phyloP scores from a whole-genome alignment of 2,888 invertebrate species.

The Entomobrya proxima region DNA sequence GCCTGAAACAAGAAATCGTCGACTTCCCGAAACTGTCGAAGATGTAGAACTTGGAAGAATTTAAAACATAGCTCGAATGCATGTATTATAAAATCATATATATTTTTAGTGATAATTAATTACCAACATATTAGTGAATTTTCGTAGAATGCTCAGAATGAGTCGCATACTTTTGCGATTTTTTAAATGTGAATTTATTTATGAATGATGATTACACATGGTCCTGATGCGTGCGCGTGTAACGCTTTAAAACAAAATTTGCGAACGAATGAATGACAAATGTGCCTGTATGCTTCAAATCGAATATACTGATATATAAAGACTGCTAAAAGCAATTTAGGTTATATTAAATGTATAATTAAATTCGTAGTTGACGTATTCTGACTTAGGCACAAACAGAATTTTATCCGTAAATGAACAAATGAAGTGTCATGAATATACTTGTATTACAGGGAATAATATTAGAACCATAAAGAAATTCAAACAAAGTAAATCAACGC shows the following conservation, averaged over 20 bases:
- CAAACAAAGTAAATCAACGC: background rate
- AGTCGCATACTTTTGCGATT: background rate
- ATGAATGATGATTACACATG: too few species aligned
- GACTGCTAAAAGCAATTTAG: slow-evolving; percentile 9
- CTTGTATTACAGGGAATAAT: background rate
- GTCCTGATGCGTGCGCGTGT: too few species aligned
- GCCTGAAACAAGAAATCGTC: slow-evolving; percentile 71
- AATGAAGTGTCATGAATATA: background rate
- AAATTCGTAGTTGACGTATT: too few species aligned
- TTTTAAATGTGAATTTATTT: background rate
- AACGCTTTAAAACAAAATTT: background rate
- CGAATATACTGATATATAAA: background rate
- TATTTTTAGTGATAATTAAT: slow-evolving; percentile 5
- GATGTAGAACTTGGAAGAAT: slow-evolving; percentile 71
- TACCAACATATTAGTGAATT: too few species aligned
- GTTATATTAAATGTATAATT: too few species aligned
- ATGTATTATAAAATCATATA: slow-evolving; percentile 14
- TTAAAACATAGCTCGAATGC: background rate
- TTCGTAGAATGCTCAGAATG: too few species aligned
- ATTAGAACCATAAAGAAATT: background rate
- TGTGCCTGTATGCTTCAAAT: slow-evolving; percentile 16
- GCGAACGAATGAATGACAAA: background rate
- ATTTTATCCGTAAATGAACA: background rate
- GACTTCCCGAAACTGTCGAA: slow-evolving; percentile 72
- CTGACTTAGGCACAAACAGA: too few species aligned